Percentiles rank a stretch among this genome's conserved stretches.
Evolutionary conservation across 35 echinoderm and acorn worm genomes (phyloP).

Genomic region (Patiria miniata): DNA sequence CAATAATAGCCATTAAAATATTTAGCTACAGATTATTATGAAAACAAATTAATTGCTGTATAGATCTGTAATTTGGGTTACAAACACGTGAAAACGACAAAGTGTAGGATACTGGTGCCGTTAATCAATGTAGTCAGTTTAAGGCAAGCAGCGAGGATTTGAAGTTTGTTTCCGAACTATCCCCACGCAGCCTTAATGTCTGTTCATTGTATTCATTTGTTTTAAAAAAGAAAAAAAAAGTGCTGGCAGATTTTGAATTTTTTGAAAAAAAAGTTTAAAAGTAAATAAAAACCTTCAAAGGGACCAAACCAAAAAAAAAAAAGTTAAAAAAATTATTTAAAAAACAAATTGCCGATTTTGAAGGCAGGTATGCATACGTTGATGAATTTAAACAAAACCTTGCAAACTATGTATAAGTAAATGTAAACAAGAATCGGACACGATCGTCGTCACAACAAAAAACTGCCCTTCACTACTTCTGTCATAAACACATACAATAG

Average conservation of each 20-base stretch:
- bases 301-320: slow-evolving; percentile 18
- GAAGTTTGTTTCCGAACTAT: not conserved
- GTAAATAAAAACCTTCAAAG: slow-evolving; percentile 2
- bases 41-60: not conserved
- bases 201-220: slow-evolving; percentile 29
- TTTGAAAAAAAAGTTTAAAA: slow-evolving; percentile 21
- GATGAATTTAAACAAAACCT: slow-evolving; percentile 19
- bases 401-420: slow-evolving; percentile 26
- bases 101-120: slow-evolving; percentile 15
- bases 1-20: slow-evolving; percentile 5
- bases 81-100: not conserved
- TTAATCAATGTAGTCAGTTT: not conserved
- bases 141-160: not conserved
- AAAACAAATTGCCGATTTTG: slow-evolving; percentile 22
- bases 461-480: slow-evolving; percentile 9
- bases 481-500: not conserved
- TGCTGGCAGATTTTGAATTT: slow-evolving; percentile 21
- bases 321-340: too few relatives aligned
- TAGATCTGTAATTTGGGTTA: not conserved
- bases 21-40: slow-evolving; percentile 1
- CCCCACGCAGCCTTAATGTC: not conserved
- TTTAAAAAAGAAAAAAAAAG: not conserved
- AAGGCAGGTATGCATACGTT: slow-evolving; percentile 3
- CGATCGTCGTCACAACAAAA: not conserved
- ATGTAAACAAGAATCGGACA: slow-evolving; percentile 3